Evolutionary conservation across 2,797 vertebrate species (phyloP).

Genomic region (Atherinosoma microstoma): DNA sequence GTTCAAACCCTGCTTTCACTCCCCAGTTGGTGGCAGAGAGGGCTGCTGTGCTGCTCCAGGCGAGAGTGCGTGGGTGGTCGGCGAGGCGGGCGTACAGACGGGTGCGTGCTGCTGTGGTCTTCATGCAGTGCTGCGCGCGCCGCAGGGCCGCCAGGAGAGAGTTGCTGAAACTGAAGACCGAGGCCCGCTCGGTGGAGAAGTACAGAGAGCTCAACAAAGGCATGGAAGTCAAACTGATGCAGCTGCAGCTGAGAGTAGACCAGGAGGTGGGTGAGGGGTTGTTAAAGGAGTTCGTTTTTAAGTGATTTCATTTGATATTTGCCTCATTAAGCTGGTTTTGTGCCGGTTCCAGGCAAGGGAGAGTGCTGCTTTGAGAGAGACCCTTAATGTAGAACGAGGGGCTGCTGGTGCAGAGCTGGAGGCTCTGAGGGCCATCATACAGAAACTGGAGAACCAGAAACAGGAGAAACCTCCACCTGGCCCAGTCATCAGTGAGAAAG

Average conservation of each 20-base stretch:
- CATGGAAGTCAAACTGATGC: conserved; percentile 87
- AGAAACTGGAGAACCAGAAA: conserved; percentile 60
- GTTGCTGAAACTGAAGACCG: conserved; percentile 76
- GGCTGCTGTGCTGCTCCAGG: conserved; percentile 78
- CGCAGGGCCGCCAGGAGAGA: conserved; percentile 77
- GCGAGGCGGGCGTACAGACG: conserved; percentile 66
- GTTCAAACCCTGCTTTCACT: background rate
- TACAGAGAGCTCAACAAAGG: conserved; percentile 86
- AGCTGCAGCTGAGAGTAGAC: conserved; percentile 84
- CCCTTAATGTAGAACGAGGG: conserved; percentile 67
- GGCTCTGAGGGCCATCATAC: conserved; percentile 57
- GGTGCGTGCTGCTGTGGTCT: conserved; percentile 67
- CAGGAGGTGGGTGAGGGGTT: conserved; percentile 73
- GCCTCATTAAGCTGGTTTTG: background rate
- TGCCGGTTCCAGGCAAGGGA: conserved; percentile 76
- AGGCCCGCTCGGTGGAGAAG: conserved; percentile 83
- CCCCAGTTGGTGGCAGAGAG: conserved; percentile 71
- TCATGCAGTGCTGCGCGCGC: conserved; percentile 86
- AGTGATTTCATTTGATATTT: background rate
- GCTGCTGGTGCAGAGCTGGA: conserved; percentile 71
- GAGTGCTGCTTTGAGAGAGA: conserved; percentile 72
- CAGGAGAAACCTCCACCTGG: conserved; percentile 45
- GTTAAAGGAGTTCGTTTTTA: background rate
- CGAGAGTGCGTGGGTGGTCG: conserved; percentile 81
- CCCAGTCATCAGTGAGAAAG: conserved; percentile 58